Evolutionary conservation across 2,113 vertebrate genomes (phyloP).

Genomic region (Hydropotes inermis): DNA sequence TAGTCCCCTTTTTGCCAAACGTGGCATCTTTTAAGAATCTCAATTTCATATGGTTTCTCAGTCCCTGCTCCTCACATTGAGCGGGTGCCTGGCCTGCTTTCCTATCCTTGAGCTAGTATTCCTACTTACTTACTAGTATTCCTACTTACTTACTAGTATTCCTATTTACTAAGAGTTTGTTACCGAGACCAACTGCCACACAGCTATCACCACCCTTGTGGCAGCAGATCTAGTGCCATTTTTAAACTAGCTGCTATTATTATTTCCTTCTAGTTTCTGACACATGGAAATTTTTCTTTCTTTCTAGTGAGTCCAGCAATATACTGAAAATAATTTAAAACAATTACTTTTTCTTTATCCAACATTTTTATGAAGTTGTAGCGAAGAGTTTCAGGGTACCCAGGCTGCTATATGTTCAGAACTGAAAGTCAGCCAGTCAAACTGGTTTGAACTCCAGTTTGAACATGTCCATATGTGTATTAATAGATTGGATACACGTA

Average conservation of each 20-base stretch:
- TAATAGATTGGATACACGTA: neutral
- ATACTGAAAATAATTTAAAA: neutral
- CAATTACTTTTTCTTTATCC: neutral
- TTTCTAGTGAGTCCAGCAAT: neutral
- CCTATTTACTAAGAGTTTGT: neutral
- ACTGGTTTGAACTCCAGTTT: neutral
- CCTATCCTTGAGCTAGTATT: neutral
- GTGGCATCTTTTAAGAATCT: neutral
- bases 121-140: neutral
- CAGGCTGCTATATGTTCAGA: neutral
- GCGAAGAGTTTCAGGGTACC: neutral
- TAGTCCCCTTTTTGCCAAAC: neutral
- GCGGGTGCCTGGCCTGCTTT: accelerated
- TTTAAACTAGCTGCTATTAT: neutral
- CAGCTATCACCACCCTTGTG: neutral
- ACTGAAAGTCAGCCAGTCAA: neutral
- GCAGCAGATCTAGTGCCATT: neutral
- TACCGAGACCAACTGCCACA: neutral
- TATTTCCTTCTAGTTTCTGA: neutral
- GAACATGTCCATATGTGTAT: neutral
- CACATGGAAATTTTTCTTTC: neutral
- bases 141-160: neutral
- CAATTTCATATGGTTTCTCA: neutral
- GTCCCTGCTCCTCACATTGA: neutral
- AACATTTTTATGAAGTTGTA: neutral